Base-by-base conservation (phyloP, 2,888 invertebrate species). In the Yponomeuta plumbellus region DNA sequence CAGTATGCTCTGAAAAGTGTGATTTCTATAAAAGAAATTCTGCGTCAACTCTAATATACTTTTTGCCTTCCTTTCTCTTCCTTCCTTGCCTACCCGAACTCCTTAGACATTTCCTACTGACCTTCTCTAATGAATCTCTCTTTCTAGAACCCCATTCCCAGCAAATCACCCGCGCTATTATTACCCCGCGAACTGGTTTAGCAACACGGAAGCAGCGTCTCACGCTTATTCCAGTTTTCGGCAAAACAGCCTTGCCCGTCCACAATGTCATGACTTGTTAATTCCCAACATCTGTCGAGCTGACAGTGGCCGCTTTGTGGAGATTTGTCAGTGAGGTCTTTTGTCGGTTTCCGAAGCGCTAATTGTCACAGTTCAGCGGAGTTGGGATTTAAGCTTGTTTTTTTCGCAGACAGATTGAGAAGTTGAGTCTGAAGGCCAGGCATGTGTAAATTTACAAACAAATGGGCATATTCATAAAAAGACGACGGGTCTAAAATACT, bases 201-300 rank as follows among this genome's bases (percentile, higher is more conserved):
- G 75, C 76, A 77, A 86, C 76, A 71, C 86, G 88, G 88, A 89
- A 88, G 84, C 61, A 73, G 73, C 74, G 75, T 83, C 85, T 73
- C 81, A 83, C 83, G 78, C 22, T 61, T 40, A 68, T 68, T 68
- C 68, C 68, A 66, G 66, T 68, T 68, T 68, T 66, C 26, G 61
- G 57, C 52, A 65, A 68, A 66, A 61, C 44, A 52, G 34, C 13
- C 11, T 65, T 64, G 26, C 5, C 17, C 56, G 20, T 26, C 10
- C n/a, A 57, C 56, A 34, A 13, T 23, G 23, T 13, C 52, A 23
- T 22, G 20, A 8, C n/a, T n/a, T 64, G 56, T 64, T 64, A 23
- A 23, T 56, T 56, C 17, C 56, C 23, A 56, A 56, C 64, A 64
- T 52, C 64, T 64, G 63, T 61, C 34, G 44, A 13, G 22, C 20